These are phyloP conservation scores for Neopipo cinnamomea DNA, from an alignment of 2,113 vertebrate genomes.

Conservation along the genomic window DNA sequence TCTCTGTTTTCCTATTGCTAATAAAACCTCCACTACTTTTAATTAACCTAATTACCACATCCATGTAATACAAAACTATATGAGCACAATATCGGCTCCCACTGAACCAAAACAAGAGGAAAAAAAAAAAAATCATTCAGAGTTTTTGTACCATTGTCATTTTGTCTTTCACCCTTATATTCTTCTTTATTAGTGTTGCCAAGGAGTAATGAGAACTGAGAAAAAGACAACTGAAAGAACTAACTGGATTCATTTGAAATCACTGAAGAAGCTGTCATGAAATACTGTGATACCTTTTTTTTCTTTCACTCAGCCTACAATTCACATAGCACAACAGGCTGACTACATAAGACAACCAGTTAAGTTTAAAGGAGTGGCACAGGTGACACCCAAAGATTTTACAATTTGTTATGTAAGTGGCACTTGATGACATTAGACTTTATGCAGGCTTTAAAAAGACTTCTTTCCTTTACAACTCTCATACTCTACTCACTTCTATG, in stretches of 20 bases:
- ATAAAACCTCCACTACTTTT: not conserved
- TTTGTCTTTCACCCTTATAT: not conserved
- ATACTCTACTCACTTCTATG: not conserved
- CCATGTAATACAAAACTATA: not conserved
- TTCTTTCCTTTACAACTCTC: not conserved
- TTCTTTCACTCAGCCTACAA: not conserved
- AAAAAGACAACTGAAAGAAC: not conserved
- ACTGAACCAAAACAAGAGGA: not conserved
- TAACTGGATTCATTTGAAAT: not conserved
- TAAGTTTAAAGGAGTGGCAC: not conserved
- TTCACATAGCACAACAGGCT: not conserved
- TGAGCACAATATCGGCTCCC: not conserved
- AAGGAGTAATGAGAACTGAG: not conserved
- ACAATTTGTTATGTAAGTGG: not conserved
- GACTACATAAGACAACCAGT: not conserved
- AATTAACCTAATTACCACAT: not conserved
- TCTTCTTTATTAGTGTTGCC: not conserved
- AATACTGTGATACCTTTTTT: not conserved
- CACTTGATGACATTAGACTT: not conserved
- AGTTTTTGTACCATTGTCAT: not conserved
- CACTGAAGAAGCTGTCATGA: not conserved
- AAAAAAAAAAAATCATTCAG: not conserved
- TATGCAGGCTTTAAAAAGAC: not conserved
- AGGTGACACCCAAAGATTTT: not conserved
- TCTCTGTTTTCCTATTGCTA: not conserved